phyloP scores from a whole-genome alignment of 2,113 vertebrate genomes.

The Marmota flaviventris region DNA sequence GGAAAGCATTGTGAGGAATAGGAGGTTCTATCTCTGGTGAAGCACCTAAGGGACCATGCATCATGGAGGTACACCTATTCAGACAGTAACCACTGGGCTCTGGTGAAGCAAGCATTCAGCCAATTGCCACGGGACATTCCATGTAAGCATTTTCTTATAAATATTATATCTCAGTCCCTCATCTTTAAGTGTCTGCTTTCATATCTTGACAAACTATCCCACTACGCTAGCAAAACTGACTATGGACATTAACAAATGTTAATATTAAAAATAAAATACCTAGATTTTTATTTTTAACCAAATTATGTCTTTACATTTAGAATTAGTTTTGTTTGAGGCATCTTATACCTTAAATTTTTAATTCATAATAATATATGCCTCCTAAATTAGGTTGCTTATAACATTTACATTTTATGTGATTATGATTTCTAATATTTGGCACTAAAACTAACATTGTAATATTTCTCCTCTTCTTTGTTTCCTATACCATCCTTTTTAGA shows the following conservation, averaged over 20 bases:
- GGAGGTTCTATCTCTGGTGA: too few relatives aligned
- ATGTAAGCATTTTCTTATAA: too few relatives aligned
- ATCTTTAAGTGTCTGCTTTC: too few relatives aligned
- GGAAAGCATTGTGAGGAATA: too few relatives aligned
- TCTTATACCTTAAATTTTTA: neutral
- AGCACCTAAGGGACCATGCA: too few relatives aligned
- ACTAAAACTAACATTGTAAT: neutral
- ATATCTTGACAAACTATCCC: too few relatives aligned
- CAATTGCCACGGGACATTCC: too few relatives aligned
- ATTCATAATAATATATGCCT: neutral
- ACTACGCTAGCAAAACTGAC: too few relatives aligned
- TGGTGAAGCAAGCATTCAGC: too few relatives aligned
- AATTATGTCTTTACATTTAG: neutral
- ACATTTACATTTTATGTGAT: neutral
- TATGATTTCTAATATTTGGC: neutral
- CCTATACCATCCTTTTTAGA: neutral
- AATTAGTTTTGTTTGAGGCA: neutral
- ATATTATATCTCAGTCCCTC: too few relatives aligned
- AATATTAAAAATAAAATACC: neutral
- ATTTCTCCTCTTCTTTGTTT: neutral
- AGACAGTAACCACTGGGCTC: too few relatives aligned
- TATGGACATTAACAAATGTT: neutral
- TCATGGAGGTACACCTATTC: too few relatives aligned
- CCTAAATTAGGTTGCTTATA: neutral
- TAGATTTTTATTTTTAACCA: neutral